Percentiles rank a stretch among this genome's conserved stretches.
Evolutionary conservation across 2,888 invertebrate species (phyloP).

Genomic region (Coenonympha glycerion): DNA sequence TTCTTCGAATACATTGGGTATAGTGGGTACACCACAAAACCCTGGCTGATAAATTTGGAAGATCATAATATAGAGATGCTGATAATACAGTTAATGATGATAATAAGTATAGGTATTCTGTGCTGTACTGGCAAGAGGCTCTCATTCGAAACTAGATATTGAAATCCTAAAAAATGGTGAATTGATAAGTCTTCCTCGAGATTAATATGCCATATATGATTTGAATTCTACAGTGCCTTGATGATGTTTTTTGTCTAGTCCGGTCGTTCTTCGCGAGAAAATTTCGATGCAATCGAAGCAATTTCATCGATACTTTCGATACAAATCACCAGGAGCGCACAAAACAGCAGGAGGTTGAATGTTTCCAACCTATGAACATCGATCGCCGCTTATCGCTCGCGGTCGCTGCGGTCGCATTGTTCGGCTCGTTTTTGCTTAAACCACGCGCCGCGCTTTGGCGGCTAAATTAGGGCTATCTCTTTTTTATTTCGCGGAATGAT

Average conservation of each 20-base stretch:
- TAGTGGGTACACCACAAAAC: too few relatives aligned
- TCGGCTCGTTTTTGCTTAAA: conserved; percentile 45
- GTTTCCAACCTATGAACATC: conserved; percentile 39
- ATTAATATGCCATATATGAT: too few relatives aligned
- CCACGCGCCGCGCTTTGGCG: conserved; percentile 40
- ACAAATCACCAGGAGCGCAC: conserved; percentile 49
- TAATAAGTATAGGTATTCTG: too few relatives aligned
- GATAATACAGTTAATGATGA: too few relatives aligned
- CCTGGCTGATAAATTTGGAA: too few relatives aligned
- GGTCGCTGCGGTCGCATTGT: conserved; percentile 36
- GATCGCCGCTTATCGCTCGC: conserved; percentile 53
- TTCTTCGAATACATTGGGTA: too few relatives aligned
- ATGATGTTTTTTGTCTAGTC: background rate
- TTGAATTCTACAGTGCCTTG: too few relatives aligned
- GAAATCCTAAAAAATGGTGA: too few relatives aligned
- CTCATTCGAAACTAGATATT: too few relatives aligned
- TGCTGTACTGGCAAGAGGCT: too few relatives aligned
- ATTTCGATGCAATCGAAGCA: conserved; percentile 24
- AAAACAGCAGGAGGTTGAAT: conserved; percentile 40
- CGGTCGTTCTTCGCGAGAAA: conserved; percentile 11
- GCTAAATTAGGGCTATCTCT: conserved; percentile 15
- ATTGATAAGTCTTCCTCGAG: too few relatives aligned
- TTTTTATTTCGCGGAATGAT: background rate
- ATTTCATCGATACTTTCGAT: conserved; percentile 52
- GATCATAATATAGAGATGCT: too few relatives aligned